phyloP scores from a whole-genome alignment of 2,888 invertebrate species.

The Yponomeuta cagnagella region DNA sequence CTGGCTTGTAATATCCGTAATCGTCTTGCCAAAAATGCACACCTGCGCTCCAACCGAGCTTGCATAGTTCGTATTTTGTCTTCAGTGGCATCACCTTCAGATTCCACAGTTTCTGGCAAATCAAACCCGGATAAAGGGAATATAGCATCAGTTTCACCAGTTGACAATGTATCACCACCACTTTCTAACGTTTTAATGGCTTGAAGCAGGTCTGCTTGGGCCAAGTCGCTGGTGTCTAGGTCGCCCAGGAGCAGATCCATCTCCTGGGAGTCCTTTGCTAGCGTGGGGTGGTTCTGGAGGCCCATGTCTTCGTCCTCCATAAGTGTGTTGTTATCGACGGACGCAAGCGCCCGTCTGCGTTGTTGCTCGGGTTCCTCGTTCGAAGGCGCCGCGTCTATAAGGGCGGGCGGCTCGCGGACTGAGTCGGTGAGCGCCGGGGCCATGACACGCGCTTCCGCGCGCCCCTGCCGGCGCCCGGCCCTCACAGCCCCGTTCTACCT shows the following conservation, averaged over 20 bases:
- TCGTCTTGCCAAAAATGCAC: conserved; percentile 83
- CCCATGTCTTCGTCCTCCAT: conserved; percentile 78
- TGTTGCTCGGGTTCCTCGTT: conserved; percentile 38
- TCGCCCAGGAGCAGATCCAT: conserved; percentile 81
- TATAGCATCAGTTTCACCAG: conserved; percentile 67
- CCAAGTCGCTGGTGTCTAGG: conserved; percentile 74
- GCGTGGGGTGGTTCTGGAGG: conserved; percentile 72
- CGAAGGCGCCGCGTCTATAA: conserved; percentile 41
- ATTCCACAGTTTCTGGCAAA: conserved; percentile 68
- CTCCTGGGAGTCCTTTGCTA: conserved; percentile 76
- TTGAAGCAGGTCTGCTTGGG: conserved; percentile 81
- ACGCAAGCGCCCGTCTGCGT: conserved; percentile 62
- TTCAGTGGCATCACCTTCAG: conserved; percentile 69
- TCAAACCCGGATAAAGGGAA: conserved; percentile 63
- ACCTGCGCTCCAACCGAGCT: conserved; percentile 79
- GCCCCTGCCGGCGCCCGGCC: conserved; percentile 51
- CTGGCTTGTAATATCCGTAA: conserved; percentile 85
- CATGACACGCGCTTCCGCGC: conserved; percentile 83
- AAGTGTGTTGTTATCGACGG: conserved; percentile 72
- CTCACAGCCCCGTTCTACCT: conserved; percentile 50
- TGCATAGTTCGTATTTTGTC: conserved; percentile 73
- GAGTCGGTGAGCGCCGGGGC: conserved; percentile 94
- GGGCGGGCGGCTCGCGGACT: conserved; percentile 43
- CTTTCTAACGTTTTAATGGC: conserved; percentile 85
- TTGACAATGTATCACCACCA: conserved; percentile 55